Evolutionary conservation across 1,140 invertebrate genomes (phyloP).

Genomic region (Stegodyphus dumicola): DNA sequence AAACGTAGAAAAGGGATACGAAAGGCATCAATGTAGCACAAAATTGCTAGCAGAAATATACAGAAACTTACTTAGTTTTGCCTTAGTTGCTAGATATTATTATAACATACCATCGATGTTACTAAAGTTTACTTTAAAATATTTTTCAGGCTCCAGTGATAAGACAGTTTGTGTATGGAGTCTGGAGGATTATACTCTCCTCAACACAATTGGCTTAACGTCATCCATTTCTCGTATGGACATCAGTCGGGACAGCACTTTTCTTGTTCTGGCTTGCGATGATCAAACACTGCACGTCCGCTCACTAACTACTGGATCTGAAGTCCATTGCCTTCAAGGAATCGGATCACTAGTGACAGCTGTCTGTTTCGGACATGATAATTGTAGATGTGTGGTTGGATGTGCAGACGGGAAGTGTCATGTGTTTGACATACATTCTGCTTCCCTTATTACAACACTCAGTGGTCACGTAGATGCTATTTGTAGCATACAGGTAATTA

Average conservation of each 20-base stretch:
- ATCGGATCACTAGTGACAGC: slow-evolving; percentile 72
- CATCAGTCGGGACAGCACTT: slow-evolving; percentile 84
- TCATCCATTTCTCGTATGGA: slow-evolving; percentile 79
- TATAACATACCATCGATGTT: no score
- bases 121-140: not conserved
- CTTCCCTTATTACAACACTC: slow-evolving; percentile 76
- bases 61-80: no score
- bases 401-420: slow-evolving; percentile 77
- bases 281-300: slow-evolving; percentile 83
- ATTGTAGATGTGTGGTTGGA: slow-evolving; percentile 80
- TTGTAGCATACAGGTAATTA: slow-evolving; percentile 37
- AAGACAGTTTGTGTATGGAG: slow-evolving; percentile 86
- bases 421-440: slow-evolving; percentile 83
- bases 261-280: slow-evolving; percentile 81
- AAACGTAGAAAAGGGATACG: no score
- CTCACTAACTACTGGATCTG: slow-evolving; percentile 84
- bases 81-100: no score
- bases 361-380: slow-evolving; percentile 81
- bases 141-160: slow-evolving; percentile 74
- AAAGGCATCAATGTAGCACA: no score
- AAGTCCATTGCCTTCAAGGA: slow-evolving; percentile 77
- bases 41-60: no score
- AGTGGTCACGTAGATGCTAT: slow-evolving; percentile 74
- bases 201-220: slow-evolving; percentile 78
- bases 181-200: slow-evolving; percentile 79